Evolutionary conservation across 2,113 vertebrate genomes (phyloP).

Genomic region (Sterrhoptilus dennistouni): DNA sequence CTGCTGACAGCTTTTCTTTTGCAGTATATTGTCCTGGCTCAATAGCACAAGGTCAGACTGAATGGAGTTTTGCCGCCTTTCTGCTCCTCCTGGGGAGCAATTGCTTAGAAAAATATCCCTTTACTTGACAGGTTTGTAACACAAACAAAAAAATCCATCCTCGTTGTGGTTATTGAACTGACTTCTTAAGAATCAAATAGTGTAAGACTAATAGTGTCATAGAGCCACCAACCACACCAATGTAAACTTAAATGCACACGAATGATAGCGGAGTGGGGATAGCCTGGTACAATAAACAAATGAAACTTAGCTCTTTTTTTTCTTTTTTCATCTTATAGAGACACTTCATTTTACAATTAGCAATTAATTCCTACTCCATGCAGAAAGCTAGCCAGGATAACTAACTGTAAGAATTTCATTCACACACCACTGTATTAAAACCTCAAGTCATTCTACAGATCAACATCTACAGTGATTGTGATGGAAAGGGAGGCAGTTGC

Average conservation of each 20-base stretch:
- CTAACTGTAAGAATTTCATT: neutral
- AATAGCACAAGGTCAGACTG: slow-evolving; percentile 50
- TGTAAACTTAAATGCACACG: neutral
- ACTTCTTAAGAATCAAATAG: slow-evolving; percentile 13
- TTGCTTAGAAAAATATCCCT: slow-evolving; percentile 48
- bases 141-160: slow-evolving; percentile 43
- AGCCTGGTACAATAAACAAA: neutral
- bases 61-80: slow-evolving; percentile 21
- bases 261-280: neutral
- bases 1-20: slow-evolving; percentile 29
- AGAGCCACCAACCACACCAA: neutral
- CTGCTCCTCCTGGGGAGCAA: slow-evolving; percentile 5
- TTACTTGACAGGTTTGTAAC: slow-evolving; percentile 30
- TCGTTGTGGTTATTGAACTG: slow-evolving; percentile 5
- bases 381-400: neutral
- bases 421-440: neutral
- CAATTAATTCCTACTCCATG: neutral
- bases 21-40: neutral
- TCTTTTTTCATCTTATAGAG: neutral
- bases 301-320: neutral
- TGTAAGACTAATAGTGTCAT: neutral
- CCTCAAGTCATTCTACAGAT: neutral
- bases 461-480: neutral
- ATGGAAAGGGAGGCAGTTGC: neutral
- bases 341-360: neutral